Evolutionary conservation across 2,113 vertebrate genomes (phyloP).

Genomic region (Campylomormyrus numenius): DNA sequence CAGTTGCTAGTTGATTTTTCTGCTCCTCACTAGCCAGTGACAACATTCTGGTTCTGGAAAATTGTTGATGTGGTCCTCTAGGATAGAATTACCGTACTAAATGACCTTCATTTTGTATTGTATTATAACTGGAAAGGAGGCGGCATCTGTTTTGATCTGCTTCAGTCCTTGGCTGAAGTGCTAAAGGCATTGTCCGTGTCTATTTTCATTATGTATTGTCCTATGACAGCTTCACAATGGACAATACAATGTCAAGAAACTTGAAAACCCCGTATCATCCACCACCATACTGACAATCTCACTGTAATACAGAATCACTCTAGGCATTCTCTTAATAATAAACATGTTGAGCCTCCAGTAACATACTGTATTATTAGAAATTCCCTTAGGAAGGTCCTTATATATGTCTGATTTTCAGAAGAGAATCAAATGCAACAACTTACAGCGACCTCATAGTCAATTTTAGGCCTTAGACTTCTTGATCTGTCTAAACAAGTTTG

Average conservation of each 20-base stretch:
- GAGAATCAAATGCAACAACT: background rate
- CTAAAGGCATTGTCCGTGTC: conserved; percentile 59
- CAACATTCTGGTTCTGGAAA: conserved; percentile 56
- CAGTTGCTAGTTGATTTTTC: conserved; percentile 49
- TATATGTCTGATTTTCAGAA: background rate
- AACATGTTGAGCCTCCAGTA: conserved; percentile 24
- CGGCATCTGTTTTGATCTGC: conserved; percentile 49
- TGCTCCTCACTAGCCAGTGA: conserved; percentile 46
- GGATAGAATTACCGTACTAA: conserved; percentile 55
- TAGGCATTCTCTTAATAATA: conserved; percentile 36
- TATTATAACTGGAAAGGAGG: conserved; percentile 52
- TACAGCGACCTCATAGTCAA: background rate
- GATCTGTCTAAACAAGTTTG: conserved; percentile 7
- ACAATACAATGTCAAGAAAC: conserved; percentile 61
- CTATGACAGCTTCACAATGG: conserved; percentile 56
- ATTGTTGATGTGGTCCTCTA: conserved; percentile 23
- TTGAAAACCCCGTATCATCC: conserved; percentile 58
- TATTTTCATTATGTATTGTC: conserved; percentile 68
- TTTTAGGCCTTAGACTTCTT: background rate
- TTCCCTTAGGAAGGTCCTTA: background rate
- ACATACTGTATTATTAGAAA: background rate
- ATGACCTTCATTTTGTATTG: conserved; percentile 46
- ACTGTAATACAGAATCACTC: background rate
- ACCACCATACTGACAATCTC: conserved; percentile 61
- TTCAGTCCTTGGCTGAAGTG: conserved; percentile 60